Base-by-base conservation (phyloP, 2,797 vertebrate species). In the Oophaga sylvatica region DNA sequence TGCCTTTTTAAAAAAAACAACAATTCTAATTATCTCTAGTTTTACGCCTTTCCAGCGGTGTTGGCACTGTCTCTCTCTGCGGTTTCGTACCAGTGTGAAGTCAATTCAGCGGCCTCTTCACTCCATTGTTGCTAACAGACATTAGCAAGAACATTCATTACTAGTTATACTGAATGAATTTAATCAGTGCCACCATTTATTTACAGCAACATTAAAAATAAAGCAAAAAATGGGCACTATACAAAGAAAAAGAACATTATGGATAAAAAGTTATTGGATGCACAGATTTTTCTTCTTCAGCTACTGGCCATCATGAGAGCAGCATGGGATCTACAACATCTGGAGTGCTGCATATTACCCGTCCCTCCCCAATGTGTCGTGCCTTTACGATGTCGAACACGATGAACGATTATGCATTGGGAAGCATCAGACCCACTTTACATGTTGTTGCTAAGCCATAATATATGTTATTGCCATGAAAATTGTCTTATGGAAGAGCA, bases 391-490 rank as follows among this genome's bases (percentile, higher is more conserved):
- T 13, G 2, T 10, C 59, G 20, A 81, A 78, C 48, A 53, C 67
- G 60, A 77, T 77, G 63, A 78, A 87, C 81, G 56, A 77, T 87
- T 63, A 87, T 83, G 22, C 26, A 87, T 70, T 31, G 41, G 15
- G 77, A 83, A 63, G 59, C 63, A 45, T 70, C 56, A 63, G 62
- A 63, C 11, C 13, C 62, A 65, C 62, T 76, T 82, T 82, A 76
- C 80, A 41, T 62, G 59, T 63, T 77, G 80, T 75, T 82, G 80
- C 45, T 41, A 68, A 81, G 80, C 70, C 31, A 35, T 86, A 87
- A 80, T 83, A 78, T 87, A 83, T 77, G 70, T 87, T 82, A 87
- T 82, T 82, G 80, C 80, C 65, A 53, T 80, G 76, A 63, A 73
- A 88, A 84, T 79, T 53, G 77, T 84, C 57, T 88, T 81, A 80